Base-by-base conservation (phyloP, 2,888 invertebrate genomes). In the Cheilosia urbana region DNA sequence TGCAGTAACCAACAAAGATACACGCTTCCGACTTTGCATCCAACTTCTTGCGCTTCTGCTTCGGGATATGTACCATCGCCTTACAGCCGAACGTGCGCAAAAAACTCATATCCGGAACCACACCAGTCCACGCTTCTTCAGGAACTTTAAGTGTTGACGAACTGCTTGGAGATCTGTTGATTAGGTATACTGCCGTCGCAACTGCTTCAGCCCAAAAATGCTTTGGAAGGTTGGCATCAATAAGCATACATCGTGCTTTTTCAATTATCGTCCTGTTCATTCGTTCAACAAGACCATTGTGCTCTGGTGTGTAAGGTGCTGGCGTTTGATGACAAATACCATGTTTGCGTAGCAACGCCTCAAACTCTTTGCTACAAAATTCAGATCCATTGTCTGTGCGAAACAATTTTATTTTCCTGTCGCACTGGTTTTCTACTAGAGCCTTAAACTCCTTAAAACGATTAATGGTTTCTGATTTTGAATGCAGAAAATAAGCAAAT, bases 81-180 rank as follows among this genome's bases (percentile, higher is more conserved):
- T 88, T 63, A 13, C 88, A 87, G 3, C 92, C 92, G 89, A 93
- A 92, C 24, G 89, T 87, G 42, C 88, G 88, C n/a, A 92, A 68
- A 30, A 90, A 87, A 49, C 80, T 79, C 0, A 93, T 40, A 73
- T 91, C 87, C 19, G 90, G 90, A 79, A 89, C 90, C 4, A 82
- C 79, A 7, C 89, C 89, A 45, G 88, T 82, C 91, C 91, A 92
- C 4, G 88, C 19, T 81, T 92, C 91, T 60, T 89, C 88, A 2
- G 92, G 90, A 2, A 91, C 90, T 81, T 87, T 87, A 19, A 34
- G 45, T 5, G 21, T 62, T 19, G n/a, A n/a, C n/a, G n/a, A n/a
- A n/a, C n/a, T n/a, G 27, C 37, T 49, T 4, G 21, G 19, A 4
- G 40, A 55, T 17, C 62, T 11, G 27, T 77, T 68, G 1, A 17